Evolutionary conservation across 2,797 vertebrate species (phyloP).

Genomic region (Propithecus deckenii): DNA sequence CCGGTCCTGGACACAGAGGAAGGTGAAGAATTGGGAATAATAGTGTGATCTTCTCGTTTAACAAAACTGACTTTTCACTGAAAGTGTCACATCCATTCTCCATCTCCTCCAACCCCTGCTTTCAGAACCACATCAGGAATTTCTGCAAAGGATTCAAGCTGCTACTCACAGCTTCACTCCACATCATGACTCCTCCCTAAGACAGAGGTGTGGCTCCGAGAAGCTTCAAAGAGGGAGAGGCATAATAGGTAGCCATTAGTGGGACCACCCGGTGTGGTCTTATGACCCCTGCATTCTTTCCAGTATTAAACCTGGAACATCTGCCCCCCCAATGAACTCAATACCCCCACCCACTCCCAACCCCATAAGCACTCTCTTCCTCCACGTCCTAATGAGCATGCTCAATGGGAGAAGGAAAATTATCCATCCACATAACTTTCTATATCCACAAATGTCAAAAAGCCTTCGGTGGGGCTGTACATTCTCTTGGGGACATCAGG

Average conservation of each 20-base stretch:
- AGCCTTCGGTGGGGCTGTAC: background rate
- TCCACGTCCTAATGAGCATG: background rate
- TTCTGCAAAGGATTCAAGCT: background rate
- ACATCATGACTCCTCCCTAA: background rate
- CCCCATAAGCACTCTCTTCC: background rate
- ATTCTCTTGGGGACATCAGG: background rate
- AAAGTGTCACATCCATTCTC: background rate
- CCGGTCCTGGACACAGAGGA: background rate
- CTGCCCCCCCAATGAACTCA: background rate
- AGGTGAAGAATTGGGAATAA: background rate
- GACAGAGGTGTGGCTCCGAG: background rate
- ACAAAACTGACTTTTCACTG: background rate
- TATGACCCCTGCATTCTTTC: background rate
- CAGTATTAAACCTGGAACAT: background rate
- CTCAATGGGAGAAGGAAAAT: background rate
- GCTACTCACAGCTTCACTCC: background rate
- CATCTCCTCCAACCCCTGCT: background rate
- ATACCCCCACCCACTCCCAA: accelerated
- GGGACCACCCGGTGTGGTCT: background rate
- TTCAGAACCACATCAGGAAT: background rate
- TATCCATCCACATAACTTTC: background rate
- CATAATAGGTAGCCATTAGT: accelerated
- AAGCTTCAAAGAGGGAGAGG: background rate
- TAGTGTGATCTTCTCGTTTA: background rate
- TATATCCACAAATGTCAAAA: background rate